Percentiles rank a stretch among this genome's conserved stretches.
Conservation (phyloP, 1,140 invertebrate species). For the Drosophila kurseongensis region DNA sequence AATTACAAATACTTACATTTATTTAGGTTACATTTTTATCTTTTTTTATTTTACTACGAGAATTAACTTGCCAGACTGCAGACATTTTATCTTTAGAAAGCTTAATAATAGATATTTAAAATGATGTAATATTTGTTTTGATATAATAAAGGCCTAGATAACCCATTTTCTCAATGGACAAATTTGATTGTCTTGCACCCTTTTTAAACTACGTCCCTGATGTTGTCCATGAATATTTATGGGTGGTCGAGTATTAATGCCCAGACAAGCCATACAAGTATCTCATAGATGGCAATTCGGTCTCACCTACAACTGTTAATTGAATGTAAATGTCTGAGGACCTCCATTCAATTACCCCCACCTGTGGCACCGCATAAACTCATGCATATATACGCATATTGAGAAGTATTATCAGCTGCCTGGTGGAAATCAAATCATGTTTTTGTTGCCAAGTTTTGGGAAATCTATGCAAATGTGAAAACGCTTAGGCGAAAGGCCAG, state of each 20-base stretch:
- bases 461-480: conserved; percentile 47
- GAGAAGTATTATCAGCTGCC: conserved; percentile 40
- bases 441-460: conserved; percentile 42
- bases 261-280: conserved; percentile 31
- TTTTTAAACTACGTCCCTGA: conserved; percentile 1
- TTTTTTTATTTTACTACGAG: not conserved
- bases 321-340: conserved; percentile 74
- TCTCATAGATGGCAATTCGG: conserved; percentile 48
- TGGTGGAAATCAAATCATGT: conserved; percentile 51
- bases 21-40: conserved; percentile 4
- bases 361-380: conserved; percentile 49
- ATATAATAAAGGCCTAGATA: not conserved
- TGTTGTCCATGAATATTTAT: conserved; percentile 41
- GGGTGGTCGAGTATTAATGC: conserved; percentile 16
- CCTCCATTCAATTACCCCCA: conserved; percentile 73
- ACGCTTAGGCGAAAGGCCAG: conserved; percentile 19
- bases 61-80: not conserved
- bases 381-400: conserved; percentile 7
- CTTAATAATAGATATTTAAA: not conserved
- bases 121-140: not conserved
- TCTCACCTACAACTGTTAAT: conserved; percentile 71
- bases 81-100: not conserved
- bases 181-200: not conserved
- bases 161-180: not conserved
- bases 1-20: conserved; percentile 16